These are phyloP conservation scores for Silvanus unidentatus DNA, from an alignment of 2,888 invertebrate species.

Conservation along the genomic window DNA sequence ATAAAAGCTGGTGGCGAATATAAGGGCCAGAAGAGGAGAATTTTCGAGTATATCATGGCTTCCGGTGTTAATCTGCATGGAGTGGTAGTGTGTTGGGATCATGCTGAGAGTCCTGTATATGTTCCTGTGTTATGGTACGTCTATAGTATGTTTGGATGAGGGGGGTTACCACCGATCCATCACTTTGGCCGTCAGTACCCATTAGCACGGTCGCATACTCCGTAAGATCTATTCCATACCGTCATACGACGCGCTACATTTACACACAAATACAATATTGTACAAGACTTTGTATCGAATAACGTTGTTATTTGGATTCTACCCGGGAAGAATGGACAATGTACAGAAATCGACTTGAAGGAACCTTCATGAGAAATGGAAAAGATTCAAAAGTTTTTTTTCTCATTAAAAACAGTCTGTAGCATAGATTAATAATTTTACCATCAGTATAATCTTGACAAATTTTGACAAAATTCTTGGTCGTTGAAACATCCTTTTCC, in stretches of 20 bases:
- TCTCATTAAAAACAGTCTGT: too few relatives aligned
- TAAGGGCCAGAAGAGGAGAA: conserved; percentile 16
- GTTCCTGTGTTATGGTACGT: conserved; percentile 35
- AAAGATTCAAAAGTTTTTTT: too few relatives aligned
- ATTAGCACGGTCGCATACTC: conserved; percentile 54
- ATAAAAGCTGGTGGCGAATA: conserved; percentile 15
- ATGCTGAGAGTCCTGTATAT: conserved; percentile 28
- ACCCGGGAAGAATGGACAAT: too few relatives aligned
- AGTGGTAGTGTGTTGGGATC: conserved; percentile 30
- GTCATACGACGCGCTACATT: conserved; percentile 29
- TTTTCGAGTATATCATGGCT: conserved; percentile 22
- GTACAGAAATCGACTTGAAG: too few relatives aligned
- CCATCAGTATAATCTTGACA: too few relatives aligned
- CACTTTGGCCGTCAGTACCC: conserved; percentile 59
- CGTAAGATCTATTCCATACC: conserved; percentile 33
- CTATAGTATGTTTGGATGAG: conserved; percentile 39
- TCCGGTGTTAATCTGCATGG: conserved; percentile 40
- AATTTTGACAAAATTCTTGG: too few relatives aligned
- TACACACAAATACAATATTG: conserved; percentile 9
- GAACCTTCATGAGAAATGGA: too few relatives aligned
- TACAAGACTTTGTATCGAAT: conserved; percentile 19
- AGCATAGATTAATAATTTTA: too few relatives aligned
- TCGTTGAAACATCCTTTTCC: too few relatives aligned
- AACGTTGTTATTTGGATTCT: not conserved
- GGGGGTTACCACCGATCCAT: conserved; percentile 47